Evolutionary conservation across 2,113 vertebrate species (phyloP).

Genomic region (Brachionichthys hirsutus): DNA sequence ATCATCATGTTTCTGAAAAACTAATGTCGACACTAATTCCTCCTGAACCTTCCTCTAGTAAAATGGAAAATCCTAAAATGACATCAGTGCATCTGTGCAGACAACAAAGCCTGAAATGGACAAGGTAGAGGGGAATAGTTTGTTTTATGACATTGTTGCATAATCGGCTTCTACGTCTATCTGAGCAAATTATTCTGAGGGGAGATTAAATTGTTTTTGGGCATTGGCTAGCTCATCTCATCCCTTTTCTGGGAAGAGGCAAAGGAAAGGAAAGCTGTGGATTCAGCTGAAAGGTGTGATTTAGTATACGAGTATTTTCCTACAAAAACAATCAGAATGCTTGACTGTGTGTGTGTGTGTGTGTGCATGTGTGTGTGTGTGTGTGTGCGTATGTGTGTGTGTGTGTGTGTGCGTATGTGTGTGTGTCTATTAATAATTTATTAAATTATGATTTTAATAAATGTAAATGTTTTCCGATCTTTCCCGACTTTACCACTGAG

Average conservation of each 20-base stretch:
- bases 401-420: too few species aligned
- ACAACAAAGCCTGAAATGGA: constrained; percentile 36
- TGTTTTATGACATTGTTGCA: constrained; percentile 47
- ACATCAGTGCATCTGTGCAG: constrained; percentile 20
- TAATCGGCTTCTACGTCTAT: constrained; percentile 63
- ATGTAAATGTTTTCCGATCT: too few species aligned
- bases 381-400: too few species aligned
- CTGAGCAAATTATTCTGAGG: constrained; percentile 62
- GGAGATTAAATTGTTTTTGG: constrained; percentile 52
- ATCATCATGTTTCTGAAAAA: constrained; percentile 23
- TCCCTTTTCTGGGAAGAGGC: constrained; percentile 21
- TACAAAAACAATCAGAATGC: too few species aligned
- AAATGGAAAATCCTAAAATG: constrained; percentile 39
- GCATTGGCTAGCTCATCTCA: constrained; percentile 22
- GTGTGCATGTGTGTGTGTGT: too few species aligned
- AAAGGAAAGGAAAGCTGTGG: background rate
- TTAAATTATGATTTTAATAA: too few species aligned
- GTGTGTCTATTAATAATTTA: too few species aligned
- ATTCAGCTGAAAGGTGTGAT: background rate
- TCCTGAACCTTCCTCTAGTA: constrained; percentile 16
- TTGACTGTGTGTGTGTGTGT: background rate
- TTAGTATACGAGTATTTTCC: too few species aligned
- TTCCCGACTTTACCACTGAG: too few species aligned
- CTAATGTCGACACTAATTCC: constrained; percentile 47
- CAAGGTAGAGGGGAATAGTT: constrained; percentile 30